Conservation (phyloP, 1,140 invertebrate species). For the Bursaphelenchus mucronatus region DNA sequence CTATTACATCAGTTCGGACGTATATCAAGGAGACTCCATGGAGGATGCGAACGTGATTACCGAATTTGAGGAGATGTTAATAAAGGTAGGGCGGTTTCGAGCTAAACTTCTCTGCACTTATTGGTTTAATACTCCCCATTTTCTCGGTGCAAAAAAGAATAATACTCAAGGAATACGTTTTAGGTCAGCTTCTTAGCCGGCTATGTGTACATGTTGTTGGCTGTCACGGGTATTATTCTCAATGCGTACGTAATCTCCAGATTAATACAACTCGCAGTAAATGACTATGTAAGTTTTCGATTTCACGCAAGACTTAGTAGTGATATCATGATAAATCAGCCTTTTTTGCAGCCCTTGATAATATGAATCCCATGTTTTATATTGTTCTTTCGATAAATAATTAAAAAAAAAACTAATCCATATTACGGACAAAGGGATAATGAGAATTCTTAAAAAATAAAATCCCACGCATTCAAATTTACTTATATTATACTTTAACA, state of each 20-base stretch:
- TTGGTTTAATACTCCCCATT: neutral
- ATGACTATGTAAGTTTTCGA: conserved; percentile 32
- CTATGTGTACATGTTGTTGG: conserved; percentile 43
- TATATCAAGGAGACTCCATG: neutral
- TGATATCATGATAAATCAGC: neutral
- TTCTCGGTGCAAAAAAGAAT: no score
- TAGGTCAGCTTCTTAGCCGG: conserved; percentile 37
- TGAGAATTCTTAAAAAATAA: no score
- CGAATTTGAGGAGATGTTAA: conserved; percentile 3
- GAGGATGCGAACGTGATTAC: neutral
- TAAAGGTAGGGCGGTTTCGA: neutral
- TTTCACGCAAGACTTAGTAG: neutral
- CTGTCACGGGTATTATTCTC: conserved; percentile 33
- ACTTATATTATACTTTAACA: no score
- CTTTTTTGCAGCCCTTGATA: no score
- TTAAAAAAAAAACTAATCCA: neutral
- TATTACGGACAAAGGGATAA: conserved; percentile 1
- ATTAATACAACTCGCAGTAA: conserved; percentile 32
- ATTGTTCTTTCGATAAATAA: neutral
- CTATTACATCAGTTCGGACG: neutral
- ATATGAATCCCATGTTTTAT: neutral
- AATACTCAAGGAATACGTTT: neutral
- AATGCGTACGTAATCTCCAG: conserved; percentile 38
- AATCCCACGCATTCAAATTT: no score
- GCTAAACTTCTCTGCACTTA: neutral